Evolutionary conservation across 1,140 invertebrate species (phyloP).

Genomic region (Drosophila gunungcola): DNA sequence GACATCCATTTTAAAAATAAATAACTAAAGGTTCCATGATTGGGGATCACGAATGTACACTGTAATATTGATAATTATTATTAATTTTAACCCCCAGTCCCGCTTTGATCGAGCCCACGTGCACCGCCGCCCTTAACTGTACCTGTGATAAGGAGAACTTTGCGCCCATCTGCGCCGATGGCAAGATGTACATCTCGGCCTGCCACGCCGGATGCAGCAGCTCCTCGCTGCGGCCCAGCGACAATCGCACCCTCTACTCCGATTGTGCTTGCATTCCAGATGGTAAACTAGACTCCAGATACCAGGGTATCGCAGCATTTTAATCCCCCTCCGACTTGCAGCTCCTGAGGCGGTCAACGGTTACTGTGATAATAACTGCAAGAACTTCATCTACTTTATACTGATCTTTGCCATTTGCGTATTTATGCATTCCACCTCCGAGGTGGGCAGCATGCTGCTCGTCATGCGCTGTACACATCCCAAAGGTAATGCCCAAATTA

Average conservation of each 20-base stretch:
- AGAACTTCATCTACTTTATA: constrained; percentile 93
- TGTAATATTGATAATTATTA: too few species aligned
- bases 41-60: too few species aligned
- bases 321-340: background rate
- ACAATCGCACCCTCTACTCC: constrained; percentile 89
- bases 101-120: constrained; percentile 86
- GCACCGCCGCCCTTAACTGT: constrained; percentile 87
- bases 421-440: constrained; percentile 95
- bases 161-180: constrained; percentile 92
- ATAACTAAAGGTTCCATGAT: too few species aligned
- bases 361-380: constrained; percentile 92
- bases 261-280: constrained; percentile 90
- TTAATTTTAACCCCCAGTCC: constrained; percentile 29
- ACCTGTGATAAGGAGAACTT: constrained; percentile 91
- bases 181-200: constrained; percentile 93
- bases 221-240: constrained; percentile 84
- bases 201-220: constrained; percentile 94
- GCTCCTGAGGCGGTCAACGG: constrained; percentile 87
- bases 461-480: constrained; percentile 96
- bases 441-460: constrained; percentile 95
- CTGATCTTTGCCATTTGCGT: constrained; percentile 94
- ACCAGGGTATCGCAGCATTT: background rate
- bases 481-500: constrained; percentile 87
- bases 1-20: too few species aligned
- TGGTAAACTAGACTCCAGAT: constrained; percentile 31